Percentiles rank a stretch among this genome's conserved stretches.
Evolutionary conservation across 2,797 vertebrate genomes (phyloP).

Genomic region (Clarias fuscus): DNA sequence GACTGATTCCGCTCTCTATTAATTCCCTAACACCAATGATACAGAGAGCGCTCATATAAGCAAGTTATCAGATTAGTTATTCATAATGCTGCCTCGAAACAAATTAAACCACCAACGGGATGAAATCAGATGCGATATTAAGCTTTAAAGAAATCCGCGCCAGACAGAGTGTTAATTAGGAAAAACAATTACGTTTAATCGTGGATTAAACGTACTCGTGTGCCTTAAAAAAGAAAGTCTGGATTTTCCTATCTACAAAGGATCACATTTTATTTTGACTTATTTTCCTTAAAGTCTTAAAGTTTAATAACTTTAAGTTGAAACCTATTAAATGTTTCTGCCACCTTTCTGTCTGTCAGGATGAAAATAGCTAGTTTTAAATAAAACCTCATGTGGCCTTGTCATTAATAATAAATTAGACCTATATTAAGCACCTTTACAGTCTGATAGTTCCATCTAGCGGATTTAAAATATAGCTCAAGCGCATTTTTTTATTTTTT

Average conservation of each 20-base stretch:
- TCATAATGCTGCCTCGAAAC: constrained; percentile 73
- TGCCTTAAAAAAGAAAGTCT: constrained; percentile 65
- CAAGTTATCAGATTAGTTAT: constrained; percentile 69
- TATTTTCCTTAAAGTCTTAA: neutral
- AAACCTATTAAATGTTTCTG: neutral
- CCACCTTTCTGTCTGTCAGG: neutral
- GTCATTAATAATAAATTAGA: constrained; percentile 33
- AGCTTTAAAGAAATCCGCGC: constrained; percentile 77
- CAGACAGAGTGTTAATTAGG: constrained; percentile 74
- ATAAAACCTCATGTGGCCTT: constrained; percentile 43
- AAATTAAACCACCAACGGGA: constrained; percentile 78
- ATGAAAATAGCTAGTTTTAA: constrained; percentile 22
- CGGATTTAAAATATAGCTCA: constrained; percentile 57
- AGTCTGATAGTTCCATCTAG: constrained; percentile 62
- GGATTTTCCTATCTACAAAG: constrained; percentile 32
- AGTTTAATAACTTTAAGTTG: neutral
- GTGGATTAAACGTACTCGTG: constrained; percentile 65
- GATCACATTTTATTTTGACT: neutral
- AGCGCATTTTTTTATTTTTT: constrained; percentile 38
- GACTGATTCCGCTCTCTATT: constrained; percentile 71
- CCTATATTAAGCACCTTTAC: constrained; percentile 45
- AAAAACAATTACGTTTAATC: constrained; percentile 73
- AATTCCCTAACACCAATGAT: constrained; percentile 71
- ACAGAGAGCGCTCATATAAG: constrained; percentile 66
- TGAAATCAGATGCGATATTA: constrained; percentile 76